Conservation (phyloP, 2,888 invertebrate species). For the Oconnorella tubifera region DNA sequence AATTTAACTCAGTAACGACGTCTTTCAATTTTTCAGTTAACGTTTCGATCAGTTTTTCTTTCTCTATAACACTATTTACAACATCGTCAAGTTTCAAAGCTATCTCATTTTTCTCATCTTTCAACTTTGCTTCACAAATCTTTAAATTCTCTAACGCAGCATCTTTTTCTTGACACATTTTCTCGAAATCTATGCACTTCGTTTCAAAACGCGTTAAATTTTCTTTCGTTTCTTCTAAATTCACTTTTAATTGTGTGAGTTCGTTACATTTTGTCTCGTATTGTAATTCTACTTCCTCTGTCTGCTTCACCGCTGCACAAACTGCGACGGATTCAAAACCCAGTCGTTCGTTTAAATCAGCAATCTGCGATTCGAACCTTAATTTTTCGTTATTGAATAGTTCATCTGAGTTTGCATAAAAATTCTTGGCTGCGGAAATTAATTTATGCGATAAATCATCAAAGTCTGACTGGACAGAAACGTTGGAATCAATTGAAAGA, state of each 20-base stretch:
- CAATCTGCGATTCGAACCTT: background rate
- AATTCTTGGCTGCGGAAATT: background rate
- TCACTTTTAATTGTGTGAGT: background rate
- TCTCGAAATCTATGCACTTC: background rate
- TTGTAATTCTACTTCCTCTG: background rate
- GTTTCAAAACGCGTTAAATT: no score
- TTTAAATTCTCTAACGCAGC: background rate
- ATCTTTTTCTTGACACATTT: background rate
- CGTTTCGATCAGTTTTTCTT: no score
- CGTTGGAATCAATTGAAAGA: slow-evolving; percentile 4
- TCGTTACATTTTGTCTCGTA: background rate
- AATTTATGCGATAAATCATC: background rate
- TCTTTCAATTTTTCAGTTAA: no score
- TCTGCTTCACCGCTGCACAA: background rate
- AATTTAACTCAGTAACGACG: no score
- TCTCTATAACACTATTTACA: no score
- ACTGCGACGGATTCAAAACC: background rate
- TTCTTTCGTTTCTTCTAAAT: background rate
- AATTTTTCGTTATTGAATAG: background rate
- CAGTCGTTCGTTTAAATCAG: background rate
- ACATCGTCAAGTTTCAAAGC: background rate
- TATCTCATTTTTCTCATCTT: background rate
- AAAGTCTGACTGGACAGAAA: background rate
- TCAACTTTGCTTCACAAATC: background rate
- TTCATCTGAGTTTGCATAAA: background rate